Conservation (phyloP, 2,797 vertebrate genomes). For the Borostomias antarcticus region DNA sequence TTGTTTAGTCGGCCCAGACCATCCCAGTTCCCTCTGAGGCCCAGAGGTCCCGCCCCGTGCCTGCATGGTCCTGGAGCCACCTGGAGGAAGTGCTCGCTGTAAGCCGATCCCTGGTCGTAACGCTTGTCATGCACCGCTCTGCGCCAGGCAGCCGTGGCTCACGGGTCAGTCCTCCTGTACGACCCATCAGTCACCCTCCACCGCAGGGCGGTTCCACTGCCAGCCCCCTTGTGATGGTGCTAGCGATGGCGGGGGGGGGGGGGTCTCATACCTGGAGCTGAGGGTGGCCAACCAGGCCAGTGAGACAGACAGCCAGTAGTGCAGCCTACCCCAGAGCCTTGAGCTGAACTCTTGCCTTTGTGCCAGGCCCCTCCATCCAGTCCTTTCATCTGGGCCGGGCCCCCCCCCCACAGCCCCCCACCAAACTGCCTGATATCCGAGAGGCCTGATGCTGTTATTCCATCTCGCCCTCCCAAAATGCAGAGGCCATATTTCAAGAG, state of each 20-base stretch:
- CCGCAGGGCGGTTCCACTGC: constrained; percentile 22
- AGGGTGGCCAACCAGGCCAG: not conserved
- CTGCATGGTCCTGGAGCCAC: constrained; percentile 45
- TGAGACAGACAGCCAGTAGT: not conserved
- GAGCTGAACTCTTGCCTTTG: constrained; percentile 29
- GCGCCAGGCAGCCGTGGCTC: constrained; percentile 25
- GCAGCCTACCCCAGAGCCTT: constrained; percentile 15
- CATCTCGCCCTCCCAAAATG: constrained; percentile 34
- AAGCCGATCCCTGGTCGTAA: constrained; percentile 51
- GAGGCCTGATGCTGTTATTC: constrained; percentile 54
- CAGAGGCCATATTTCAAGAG: constrained; percentile 45
- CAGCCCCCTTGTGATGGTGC: constrained; percentile 16
- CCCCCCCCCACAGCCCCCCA: constrained; percentile 15
- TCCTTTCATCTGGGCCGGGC: constrained; percentile 47
- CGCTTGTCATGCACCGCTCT: constrained; percentile 39
- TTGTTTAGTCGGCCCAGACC: constrained; percentile 22
- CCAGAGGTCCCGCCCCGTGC: constrained; percentile 29
- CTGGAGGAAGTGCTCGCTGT: constrained; percentile 46
- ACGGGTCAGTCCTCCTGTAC: constrained; percentile 39
- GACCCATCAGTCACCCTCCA: constrained; percentile 37
- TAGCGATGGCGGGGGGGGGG: constrained; percentile 19
- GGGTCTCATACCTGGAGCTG: not conserved
- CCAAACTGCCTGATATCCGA: constrained; percentile 50
- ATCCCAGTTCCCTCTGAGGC: no score
- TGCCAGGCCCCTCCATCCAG: constrained; percentile 23